phyloP scores from a whole-genome alignment of 2,888 invertebrate species.

The Bibio marci region DNA sequence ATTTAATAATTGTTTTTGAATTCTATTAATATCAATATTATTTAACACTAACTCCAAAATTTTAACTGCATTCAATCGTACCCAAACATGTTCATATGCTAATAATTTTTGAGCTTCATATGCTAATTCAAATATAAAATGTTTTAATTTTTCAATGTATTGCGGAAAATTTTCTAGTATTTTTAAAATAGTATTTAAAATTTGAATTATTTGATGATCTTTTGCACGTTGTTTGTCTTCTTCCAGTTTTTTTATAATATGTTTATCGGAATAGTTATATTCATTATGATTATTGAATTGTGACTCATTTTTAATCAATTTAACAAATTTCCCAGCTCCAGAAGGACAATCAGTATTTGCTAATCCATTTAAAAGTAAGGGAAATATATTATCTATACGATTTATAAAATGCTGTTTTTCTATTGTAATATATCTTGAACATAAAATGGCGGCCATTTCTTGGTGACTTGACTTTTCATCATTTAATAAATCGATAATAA shows the following conservation, averaged over 20 bases:
- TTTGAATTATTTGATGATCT: conserved; percentile 61
- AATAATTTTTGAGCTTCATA: conserved; percentile 54
- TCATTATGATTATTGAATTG: conserved; percentile 7
- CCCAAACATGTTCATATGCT: conserved; percentile 74
- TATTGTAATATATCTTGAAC: conserved; percentile 60
- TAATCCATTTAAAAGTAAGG: conserved; percentile 37
- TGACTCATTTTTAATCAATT: conserved; percentile 20
- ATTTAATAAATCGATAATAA: conserved; percentile 50
- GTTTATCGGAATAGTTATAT: conserved; percentile 6
- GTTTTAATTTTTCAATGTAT: conserved; percentile 30
- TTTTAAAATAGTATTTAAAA: conserved; percentile 51
- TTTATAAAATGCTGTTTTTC: conserved; percentile 54
- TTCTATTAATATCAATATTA: conserved; percentile 39
- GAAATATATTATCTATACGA: conserved; percentile 42
- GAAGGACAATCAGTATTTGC: conserved; percentile 32
- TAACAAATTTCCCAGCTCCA: conserved; percentile 46
- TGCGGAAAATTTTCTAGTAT: conserved; percentile 44
- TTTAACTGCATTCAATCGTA: conserved; percentile 59
- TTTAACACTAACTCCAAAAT: conserved; percentile 56
- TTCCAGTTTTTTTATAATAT: conserved; percentile 2
- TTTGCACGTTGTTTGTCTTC: conserved; percentile 43
- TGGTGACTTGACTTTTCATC: conserved; percentile 49
- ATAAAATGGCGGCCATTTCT: conserved; percentile 59
- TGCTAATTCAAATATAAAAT: conserved; percentile 38
- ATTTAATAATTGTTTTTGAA: conserved; percentile 31